Evolutionary conservation across 2,888 invertebrate species (phyloP), one percentile per base, ranked within the genome.

Genomic region (Apodemia duryi): DNA sequence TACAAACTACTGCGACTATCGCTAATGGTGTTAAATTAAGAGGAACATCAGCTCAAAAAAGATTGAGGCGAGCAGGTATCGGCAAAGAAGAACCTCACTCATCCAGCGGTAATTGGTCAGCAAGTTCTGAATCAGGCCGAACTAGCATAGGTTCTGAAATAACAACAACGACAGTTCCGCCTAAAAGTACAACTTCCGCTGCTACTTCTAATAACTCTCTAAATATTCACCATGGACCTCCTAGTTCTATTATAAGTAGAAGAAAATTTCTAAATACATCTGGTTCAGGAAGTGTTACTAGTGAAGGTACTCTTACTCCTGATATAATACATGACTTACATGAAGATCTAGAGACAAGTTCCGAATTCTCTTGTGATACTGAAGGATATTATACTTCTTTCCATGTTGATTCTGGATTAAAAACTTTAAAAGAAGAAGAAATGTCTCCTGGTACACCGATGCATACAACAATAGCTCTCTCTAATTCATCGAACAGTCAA

Each of bases 321-420:
- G 95, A 97, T 85, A 95, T 96, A 63, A 96, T 95, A 70, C 95
- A 95, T 75, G 95, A 97, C 81, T 92, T 95, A 70, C 94, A 95
- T 72, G 96, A 97, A 82, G 97, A 97, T 80, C 94, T 95, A 63
- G 97, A 97, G 87, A 97, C 96, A 1, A 96, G 96, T 74, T 98
- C 98, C 0, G 96, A 97, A 67, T 98, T 98, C 84, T 98, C 98
- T 2, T 97, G 98, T 80, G 99, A 99, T 80, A 98, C 98, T 1
- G 99, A 99, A 87, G 99, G 99, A 7, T 99, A 98, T 84, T 99
- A 98, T 83, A 99, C 99, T 0, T 98, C 98, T 29, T 99, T 99
- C 92, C 98, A 99, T 85, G 95, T 97, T 93, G 98, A 99, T 85
- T 98, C 98, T 66, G 98, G 98, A 0, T 85, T 99, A 69, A 96